Base-by-base conservation (phyloP, 1,140 invertebrate species). In the Apis florea region DNA sequence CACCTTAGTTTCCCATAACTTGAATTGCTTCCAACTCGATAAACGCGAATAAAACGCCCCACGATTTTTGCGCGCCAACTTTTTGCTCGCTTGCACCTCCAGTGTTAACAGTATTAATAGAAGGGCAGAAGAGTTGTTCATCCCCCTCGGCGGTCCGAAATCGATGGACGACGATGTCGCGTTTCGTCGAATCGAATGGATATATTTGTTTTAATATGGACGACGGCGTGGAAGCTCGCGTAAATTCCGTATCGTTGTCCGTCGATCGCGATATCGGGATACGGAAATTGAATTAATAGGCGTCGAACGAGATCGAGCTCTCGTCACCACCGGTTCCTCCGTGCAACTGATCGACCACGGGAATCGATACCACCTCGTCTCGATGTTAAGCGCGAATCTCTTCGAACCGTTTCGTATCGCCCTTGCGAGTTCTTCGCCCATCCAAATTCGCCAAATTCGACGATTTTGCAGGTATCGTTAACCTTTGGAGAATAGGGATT, bases 211-310 rank as follows among this genome's bases (percentile, higher is more conserved):
- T 78, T 69, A 78, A 78, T 70, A 78, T 54, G 54, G 17, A 61
- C 24, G 49, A 0, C 69, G 26, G 19, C 8, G 31, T 8, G n/a
- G 13, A 15, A 40, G 40, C 9, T 64, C 76, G 40, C 76, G 56
- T 49, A 70, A 78, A 70, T 61, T 61, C 17, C 47, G 17, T 4
- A 40, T 2, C 66, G 76, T 54, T 58, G 64, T 68, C 31, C 2
- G 31, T 40, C n/a, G n/a, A 49, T 59, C 24, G 47, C 47, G 66
- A 70, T 61, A 70, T n/a, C 31, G 9, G n/a, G 47, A 12, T 47
- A 51, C 56, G 53, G 67, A 71, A 72, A 79, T 79, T 71, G 56
- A 79, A 79, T 79, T 79, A 79, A 79, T 79, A 71, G 54, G 13
- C 54, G 31, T 47, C 21, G 63, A 24, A 67, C 19, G 71, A 15